Evolutionary conservation across 2,888 invertebrate species (phyloP).

Genomic region (Trissolcus brochymenae): DNA sequence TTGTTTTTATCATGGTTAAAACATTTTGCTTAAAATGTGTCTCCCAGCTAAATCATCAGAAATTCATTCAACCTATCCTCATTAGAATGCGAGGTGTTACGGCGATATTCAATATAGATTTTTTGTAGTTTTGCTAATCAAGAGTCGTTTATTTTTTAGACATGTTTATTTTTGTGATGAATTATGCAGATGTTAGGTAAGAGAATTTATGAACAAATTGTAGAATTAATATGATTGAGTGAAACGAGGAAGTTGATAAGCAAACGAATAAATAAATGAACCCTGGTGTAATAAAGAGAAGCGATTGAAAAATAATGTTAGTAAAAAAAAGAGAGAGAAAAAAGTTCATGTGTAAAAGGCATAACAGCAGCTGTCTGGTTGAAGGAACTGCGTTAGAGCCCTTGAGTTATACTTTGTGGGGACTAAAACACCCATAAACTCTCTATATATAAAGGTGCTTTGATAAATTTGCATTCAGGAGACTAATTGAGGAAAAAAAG

Average conservation of each 20-base stretch:
- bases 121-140: constrained; percentile 20
- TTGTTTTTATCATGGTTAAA: constrained; percentile 33
- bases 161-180: constrained; percentile 17
- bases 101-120: constrained; percentile 26
- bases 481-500: constrained; percentile 37
- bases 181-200: constrained; percentile 23
- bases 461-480: constrained; percentile 45
- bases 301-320: neutral
- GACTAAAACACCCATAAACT: constrained; percentile 50
- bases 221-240: neutral
- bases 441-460: constrained; percentile 43
- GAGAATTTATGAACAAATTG: too few relatives aligned
- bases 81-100: constrained; percentile 33
- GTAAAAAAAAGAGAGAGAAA: constrained; percentile 6
- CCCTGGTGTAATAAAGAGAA: neutral
- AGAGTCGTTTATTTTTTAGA: constrained; percentile 5
- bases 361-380: constrained; percentile 47
- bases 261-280: neutral
- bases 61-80: constrained; percentile 33
- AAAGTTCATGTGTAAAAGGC: constrained; percentile 30
- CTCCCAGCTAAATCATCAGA: constrained; percentile 31
- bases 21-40: constrained; percentile 33
- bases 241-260: neutral
- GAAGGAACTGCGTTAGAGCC: constrained; percentile 26
- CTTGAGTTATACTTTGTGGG: constrained; percentile 49